A percentile compares a stretch with the other conserved stretches of the same genome.
Evolutionary conservation across 2,113 vertebrate species (phyloP).

Genomic region (Cheilinus undulatus): DNA sequence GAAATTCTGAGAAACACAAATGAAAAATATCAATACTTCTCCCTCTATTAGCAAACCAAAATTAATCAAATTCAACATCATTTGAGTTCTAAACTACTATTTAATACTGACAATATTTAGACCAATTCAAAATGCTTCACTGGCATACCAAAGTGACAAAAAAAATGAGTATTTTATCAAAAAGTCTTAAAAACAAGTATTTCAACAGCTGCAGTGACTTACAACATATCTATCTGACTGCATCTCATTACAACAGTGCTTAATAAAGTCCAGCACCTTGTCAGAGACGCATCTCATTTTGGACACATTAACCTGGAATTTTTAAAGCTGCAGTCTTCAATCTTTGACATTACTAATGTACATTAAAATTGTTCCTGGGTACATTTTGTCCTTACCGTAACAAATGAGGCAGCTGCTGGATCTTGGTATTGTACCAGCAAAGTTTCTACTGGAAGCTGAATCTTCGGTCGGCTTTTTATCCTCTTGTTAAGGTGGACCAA

Average conservation of each 20-base stretch:
- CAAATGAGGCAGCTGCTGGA: slow-evolving; percentile 96
- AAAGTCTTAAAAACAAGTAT: too few species aligned
- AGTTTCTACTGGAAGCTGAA: slow-evolving; percentile 97
- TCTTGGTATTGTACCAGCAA: slow-evolving; percentile 98
- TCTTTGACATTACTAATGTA: not conserved
- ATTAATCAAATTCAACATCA: not conserved
- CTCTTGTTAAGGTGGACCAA: slow-evolving; percentile 97
- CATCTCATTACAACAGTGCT: too few species aligned
- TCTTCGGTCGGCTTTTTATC: slow-evolving; percentile 97
- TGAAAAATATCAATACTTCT: not conserved
- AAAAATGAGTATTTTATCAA: too few species aligned
- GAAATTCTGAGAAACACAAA: slow-evolving; percentile 88
- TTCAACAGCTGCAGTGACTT: too few species aligned
- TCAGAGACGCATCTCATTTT: too few species aligned
- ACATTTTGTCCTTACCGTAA: slow-evolving; percentile 85
- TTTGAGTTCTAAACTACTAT: not conserved
- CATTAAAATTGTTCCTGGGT: not conserved
- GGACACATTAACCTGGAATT: too few species aligned
- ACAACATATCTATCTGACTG: too few species aligned
- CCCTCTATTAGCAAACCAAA: not conserved
- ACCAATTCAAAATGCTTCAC: not conserved
- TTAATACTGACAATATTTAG: not conserved
- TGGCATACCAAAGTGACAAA: too few species aligned
- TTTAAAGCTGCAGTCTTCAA: not conserved
- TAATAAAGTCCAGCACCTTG: too few species aligned